These are phyloP conservation scores for Oligia strigilis DNA, from an alignment of 2,888 invertebrate species.

Conservation along the genomic window DNA sequence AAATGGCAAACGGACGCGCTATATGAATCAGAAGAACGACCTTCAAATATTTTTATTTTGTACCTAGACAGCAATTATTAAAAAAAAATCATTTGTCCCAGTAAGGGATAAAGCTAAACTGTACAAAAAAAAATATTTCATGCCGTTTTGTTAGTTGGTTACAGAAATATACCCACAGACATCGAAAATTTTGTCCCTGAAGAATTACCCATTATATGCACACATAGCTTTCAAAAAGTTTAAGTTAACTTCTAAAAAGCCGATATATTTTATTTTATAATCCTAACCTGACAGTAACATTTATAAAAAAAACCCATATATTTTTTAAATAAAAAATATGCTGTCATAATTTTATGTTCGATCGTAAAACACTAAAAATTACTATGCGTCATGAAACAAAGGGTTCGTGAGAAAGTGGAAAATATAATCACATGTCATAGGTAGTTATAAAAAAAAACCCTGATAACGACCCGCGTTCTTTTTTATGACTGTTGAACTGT, in stretches of 20 bases:
- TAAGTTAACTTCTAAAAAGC: not conserved
- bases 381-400: constrained; percentile 34
- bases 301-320: not conserved
- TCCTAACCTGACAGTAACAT: not conserved
- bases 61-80: no score
- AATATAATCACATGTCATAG: not conserved
- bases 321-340: not conserved
- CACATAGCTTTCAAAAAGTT: no score
- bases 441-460: constrained; percentile 5
- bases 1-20: no score
- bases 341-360: constrained; percentile 22
- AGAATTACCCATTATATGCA: no score
- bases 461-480: constrained; percentile 3
- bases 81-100: no score
- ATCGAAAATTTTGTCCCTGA: no score
- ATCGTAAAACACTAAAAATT: constrained; percentile 35
- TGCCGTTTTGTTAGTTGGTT: no score
- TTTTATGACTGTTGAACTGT: constrained; percentile 5
- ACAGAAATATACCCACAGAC: no score
- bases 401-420: constrained; percentile 17
- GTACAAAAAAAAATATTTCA: no score
- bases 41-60: no score
- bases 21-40: no score
- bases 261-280: not conserved
- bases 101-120: no score